Base-by-base conservation (phyloP, 2,113 vertebrate species). In the Phylloscopus trochiloides region DNA sequence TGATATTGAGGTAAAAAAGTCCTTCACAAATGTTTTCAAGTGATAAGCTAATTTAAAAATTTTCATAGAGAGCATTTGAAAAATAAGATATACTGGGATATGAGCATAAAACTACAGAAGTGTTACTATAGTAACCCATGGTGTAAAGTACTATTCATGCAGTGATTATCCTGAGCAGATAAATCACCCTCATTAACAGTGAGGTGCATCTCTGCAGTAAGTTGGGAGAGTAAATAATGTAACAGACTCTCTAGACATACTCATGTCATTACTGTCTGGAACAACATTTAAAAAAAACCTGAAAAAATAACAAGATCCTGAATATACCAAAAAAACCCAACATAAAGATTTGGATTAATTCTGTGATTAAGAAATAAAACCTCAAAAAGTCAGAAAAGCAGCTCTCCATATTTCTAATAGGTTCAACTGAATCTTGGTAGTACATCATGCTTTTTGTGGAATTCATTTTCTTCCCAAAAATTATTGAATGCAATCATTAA, bases 21-120 rank as follows among this genome's bases (percentile, higher is more conserved):
- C 88, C 22, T 73, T 75, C 65, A 92, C 88, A 80, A 93, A 95
- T 96, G 78, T 96, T 98, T 97, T 94, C 81, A 95, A 97, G 83
- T 2, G 81, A 97, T 96, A 97, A 97, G 76, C 90, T 97, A 78
- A 95, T 96, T 96, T 97, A 87, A 95, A 94, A 94, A 93, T 77
- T 42, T 81, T 95, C 88, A 93, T 72, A 62, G 73, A 76, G 63
- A 95, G 43, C 75, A 91, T 91, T 70, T 52, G 75, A 94, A 95
- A 95, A 92, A 51, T 81, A 92, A 92, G 73, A 67, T 86, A 85
- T 93, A 54, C 71, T 81, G 72, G 94, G 94, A 86, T 67, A 89
- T 58, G 42, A 92, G 36, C 28, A 77, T 92, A 92, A 86, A 93
- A 77, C 48, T 91, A 68, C 26, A 86, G 67, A 87, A 76, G n/a